Evolutionary conservation across 1,140 invertebrate species (phyloP).

Genomic region (Nasonia giraulti): DNA sequence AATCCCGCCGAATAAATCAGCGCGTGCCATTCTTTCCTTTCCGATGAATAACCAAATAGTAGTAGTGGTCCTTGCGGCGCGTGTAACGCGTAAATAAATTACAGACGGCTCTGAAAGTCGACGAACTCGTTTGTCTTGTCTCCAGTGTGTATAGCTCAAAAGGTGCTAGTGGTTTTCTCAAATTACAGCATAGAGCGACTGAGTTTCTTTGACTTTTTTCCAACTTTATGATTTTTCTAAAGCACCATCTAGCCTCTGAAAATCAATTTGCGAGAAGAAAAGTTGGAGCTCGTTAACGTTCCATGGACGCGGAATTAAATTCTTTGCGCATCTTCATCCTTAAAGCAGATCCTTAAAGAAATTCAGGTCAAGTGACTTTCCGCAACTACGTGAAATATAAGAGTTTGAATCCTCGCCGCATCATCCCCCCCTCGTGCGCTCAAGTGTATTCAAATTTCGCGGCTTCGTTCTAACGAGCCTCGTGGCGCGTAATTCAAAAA

Average conservation of each 20-base stretch:
- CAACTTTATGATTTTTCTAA: too few relatives aligned
- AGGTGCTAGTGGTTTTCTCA: not conserved
- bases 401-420: too few relatives aligned
- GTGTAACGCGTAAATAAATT: too few relatives aligned
- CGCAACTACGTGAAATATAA: not conserved
- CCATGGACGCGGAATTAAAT: not conserved
- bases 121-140: not conserved
- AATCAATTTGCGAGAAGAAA: not conserved
- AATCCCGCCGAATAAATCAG: not conserved
- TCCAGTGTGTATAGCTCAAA: not conserved
- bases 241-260: not conserved
- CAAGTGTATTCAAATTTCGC: not conserved
- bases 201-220: not conserved
- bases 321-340: slow-evolving; percentile 1
- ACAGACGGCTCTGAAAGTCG: not conserved
- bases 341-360: slow-evolving; percentile 3
- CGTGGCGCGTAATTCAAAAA: not conserved
- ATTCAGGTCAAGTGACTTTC: slow-evolving; percentile 12
- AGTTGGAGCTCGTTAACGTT: not conserved
- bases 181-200: not conserved
- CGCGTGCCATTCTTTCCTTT: not conserved
- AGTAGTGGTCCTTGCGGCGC: not conserved
- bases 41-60: not conserved
- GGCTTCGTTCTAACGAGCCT: not conserved
- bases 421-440: not conserved